Percentiles rank a stretch among this genome's conserved stretches.
These are phyloP conservation scores for Heliconius hewitsoni DNA, from an alignment of 1,140 invertebrate genomes.

Conservation along the genomic window DNA sequence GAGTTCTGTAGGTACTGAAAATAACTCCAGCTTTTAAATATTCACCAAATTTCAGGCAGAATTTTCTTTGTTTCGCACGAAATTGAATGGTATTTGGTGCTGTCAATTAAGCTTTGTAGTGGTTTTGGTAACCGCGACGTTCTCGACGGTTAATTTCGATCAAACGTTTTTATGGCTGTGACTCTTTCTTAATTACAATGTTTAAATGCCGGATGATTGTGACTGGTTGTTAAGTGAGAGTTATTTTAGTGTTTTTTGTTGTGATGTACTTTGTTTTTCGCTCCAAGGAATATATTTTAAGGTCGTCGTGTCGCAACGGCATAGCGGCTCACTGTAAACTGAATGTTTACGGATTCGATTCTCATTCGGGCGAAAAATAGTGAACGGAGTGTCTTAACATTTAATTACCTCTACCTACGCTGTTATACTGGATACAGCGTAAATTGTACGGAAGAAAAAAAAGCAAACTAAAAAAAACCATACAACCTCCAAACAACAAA, in stretches of 20 bases:
- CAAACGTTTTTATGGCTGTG: background rate
- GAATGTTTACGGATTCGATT: no score
- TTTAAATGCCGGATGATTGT: background rate
- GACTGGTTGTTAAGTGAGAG: background rate
- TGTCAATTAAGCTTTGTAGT: constrained; percentile 26
- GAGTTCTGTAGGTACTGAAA: background rate
- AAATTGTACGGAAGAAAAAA: no score
- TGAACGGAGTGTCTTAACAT: no score
- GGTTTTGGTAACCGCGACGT: constrained; percentile 17
- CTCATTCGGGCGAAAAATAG: no score
- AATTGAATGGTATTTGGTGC: constrained; percentile 26
- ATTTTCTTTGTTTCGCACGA: constrained; percentile 24
- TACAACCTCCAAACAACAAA: no score
- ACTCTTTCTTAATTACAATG: constrained; percentile 15
- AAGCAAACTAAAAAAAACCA: no score
- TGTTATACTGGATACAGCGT: no score
- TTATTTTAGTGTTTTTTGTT: background rate
- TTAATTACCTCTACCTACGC: no score
- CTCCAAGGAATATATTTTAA: no score
- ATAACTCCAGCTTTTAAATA: background rate
- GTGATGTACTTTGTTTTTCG: no score
- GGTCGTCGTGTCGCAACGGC: no score
- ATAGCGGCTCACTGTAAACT: no score
- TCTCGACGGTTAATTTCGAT: constrained; percentile 20
- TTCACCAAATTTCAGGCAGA: background rate